phyloP scores from a whole-genome alignment of 2,797 vertebrate genomes.

The Pipistrellus pipistrellus region DNA sequence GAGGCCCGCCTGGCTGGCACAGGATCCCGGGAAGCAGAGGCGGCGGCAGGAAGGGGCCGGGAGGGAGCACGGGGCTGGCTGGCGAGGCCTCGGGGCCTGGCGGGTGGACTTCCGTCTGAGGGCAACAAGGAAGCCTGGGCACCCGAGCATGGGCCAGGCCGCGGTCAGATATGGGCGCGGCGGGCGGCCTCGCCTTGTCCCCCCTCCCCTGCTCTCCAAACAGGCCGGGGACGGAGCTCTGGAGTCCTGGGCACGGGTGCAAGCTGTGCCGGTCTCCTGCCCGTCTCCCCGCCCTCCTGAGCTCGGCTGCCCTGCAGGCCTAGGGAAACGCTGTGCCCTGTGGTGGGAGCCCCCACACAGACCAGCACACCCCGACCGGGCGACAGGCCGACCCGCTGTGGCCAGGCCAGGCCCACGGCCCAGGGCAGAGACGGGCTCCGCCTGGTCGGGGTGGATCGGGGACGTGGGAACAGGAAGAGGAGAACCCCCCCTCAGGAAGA shows the following conservation, averaged over 20 bases:
- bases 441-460: background rate
- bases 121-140: background rate
- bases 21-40: background rate
- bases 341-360: too few species aligned
- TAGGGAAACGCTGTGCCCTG: background rate
- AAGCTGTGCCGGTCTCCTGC: background rate
- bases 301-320: background rate
- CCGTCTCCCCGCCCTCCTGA: background rate
- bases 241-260: background rate
- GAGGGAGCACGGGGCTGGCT: background rate
- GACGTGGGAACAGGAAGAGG: background rate
- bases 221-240: background rate
- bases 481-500: conserved; percentile 9
- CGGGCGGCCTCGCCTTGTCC: background rate
- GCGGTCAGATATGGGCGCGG: background rate
- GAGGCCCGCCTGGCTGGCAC: background rate
- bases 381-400: too few species aligned
- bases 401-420: background rate
- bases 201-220: background rate
- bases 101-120: background rate
- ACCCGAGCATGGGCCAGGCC: too few species aligned
- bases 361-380: background rate
- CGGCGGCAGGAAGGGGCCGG: background rate
- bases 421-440: background rate
- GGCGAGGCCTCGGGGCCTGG: background rate